phyloP scores from a whole-genome alignment of 2,888 invertebrate genomes.

The Cheilosia impressa region DNA sequence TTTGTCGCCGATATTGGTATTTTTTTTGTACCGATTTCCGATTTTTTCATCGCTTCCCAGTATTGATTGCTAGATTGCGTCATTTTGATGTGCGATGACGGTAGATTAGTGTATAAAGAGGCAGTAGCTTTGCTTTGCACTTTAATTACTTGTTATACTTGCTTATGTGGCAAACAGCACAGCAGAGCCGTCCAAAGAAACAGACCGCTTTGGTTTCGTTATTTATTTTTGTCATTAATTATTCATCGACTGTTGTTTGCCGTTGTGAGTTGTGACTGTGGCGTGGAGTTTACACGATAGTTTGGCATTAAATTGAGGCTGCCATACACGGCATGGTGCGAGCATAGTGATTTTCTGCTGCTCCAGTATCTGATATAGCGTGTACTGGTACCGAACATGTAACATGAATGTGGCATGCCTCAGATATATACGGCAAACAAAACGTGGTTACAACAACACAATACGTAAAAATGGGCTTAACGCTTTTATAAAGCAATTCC shows the following conservation, averaged over 20 bases:
- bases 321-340: constrained; percentile 1
- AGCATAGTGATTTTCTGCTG: neutral
- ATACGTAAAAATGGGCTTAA: constrained; percentile 5
- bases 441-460: constrained; percentile 16
- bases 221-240: constrained; percentile 54
- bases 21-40: constrained; percentile 30
- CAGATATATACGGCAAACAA: constrained; percentile 2
- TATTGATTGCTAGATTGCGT: constrained; percentile 56
- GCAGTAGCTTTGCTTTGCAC: constrained; percentile 32
- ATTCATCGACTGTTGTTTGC: constrained; percentile 56
- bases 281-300: constrained; percentile 39
- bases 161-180: constrained; percentile 44
- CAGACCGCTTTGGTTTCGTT: constrained; percentile 12
- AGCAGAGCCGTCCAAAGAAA: constrained; percentile 5
- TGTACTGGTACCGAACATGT: neutral
- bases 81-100: constrained; percentile 35
- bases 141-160: constrained; percentile 54
- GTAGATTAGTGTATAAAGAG: constrained; percentile 21
- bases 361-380: constrained; percentile 8
- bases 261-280: neutral
- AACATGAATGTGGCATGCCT: constrained; percentile 32
- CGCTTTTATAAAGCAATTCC: constrained; percentile 18
- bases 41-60: constrained; percentile 12
- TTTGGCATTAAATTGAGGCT: constrained; percentile 46
- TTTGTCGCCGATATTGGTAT: neutral